Base-by-base conservation (phyloP, 1,140 invertebrate genomes). In the Trissolcus basalis region DNA sequence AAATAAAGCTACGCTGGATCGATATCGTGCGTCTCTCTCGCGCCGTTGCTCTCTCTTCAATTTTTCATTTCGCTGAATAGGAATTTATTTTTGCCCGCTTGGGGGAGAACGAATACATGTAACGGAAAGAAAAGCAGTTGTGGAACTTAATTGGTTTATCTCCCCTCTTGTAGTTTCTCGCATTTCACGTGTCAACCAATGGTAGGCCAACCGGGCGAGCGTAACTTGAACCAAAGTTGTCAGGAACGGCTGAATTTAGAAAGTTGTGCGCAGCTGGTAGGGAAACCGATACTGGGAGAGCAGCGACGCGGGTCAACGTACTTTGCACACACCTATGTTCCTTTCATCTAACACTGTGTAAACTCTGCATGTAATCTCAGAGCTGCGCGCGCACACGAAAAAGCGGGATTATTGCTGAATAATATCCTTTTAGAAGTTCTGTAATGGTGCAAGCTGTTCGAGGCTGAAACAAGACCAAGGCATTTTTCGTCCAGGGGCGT, bases 261-360 rank as follows among this genome's bases (percentile, higher is more conserved):
- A 83, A 80, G 75, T 80, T 79, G 76, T 79, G 77, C 73, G 78
- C 79, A 83, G 72, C 72, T 81, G 80, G 82, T 75, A 82, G 79
- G 63, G 71, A 79, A 81, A 70, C 70, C 60, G 60, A 64, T 44
- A 54, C 35, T 67, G 48, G 58, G 55, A 53, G 54, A 74, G 78
- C 50, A 72, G 63, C 54, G 35, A 27, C 47, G 33, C 56, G 55
- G 68, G 73, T 72, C 70, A 80, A 75, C 53, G 76, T 43, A 69
- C 69, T 61, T 64, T 41, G 43, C 65, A 63, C 53, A 65, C 48
- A 50, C 36, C 63, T 44, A 8, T 44, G 13, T 44, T 4, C 8
- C 11, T 12, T 44, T 0, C 2, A 9, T n/a, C n/a, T n/a, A 11
- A 39, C 36, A 39, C 10, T 35, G 33, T 35, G 5, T 39, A n/a